Percentiles rank a stretch among this genome's conserved stretches.
Conservation (phyloP, 2,888 invertebrate species). For the Lycophotia porphyrea region DNA sequence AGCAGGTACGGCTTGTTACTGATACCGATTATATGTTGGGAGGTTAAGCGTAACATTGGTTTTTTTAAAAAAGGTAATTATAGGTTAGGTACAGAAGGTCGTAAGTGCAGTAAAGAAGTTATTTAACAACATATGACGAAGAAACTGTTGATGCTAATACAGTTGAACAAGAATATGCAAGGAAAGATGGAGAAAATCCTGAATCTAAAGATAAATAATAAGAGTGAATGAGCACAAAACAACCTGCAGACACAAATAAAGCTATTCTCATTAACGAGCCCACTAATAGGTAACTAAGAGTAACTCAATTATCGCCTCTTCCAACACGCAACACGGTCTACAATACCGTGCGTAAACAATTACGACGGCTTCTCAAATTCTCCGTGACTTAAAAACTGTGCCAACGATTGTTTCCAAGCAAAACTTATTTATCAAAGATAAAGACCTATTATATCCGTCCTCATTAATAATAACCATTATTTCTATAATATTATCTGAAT, state of each 20-base stretch:
- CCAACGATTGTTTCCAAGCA: conserved; percentile 61
- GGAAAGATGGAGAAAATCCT: conserved; percentile 2
- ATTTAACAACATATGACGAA: background rate
- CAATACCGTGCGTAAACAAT: conserved; percentile 31
- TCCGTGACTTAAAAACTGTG: conserved; percentile 63
- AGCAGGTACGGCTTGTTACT: background rate
- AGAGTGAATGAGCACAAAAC: conserved; percentile 6
- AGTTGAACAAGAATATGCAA: background rate
- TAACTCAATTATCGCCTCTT: conserved; percentile 42
- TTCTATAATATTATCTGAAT: conserved; percentile 46
- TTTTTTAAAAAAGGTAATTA: background rate
- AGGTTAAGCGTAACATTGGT: conserved; percentile 6
- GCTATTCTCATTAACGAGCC: conserved; percentile 29
- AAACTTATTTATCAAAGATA: conserved; percentile 61
- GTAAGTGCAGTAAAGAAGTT: background rate
- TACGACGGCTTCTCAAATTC: conserved; percentile 33
- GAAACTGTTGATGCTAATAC: background rate
- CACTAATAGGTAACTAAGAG: conserved; percentile 21
- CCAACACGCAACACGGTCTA: conserved; percentile 31
- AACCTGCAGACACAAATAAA: conserved; percentile 7
- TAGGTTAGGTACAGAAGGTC: background rate
- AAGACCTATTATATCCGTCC: conserved; percentile 54
- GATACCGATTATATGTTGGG: conserved; percentile 3
- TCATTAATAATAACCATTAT: conserved; percentile 60
- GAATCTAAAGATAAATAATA: background rate